Evolutionary conservation across 2,113 vertebrate species (phyloP).

Genomic region (Solea senegalensis): DNA sequence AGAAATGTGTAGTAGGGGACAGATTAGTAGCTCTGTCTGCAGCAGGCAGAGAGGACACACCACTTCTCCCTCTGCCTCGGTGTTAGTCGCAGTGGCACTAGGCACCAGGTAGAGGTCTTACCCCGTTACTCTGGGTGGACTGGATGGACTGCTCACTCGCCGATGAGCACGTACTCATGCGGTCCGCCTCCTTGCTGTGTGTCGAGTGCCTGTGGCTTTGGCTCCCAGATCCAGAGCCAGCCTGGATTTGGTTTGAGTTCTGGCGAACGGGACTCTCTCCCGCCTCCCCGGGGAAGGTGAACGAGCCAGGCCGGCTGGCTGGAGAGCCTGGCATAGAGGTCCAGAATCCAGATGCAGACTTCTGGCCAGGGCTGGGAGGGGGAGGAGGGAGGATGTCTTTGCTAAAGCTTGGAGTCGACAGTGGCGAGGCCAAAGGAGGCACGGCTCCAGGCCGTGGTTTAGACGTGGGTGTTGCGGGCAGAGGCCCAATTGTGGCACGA

Average conservation of each 20-base stretch:
- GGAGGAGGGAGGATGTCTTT: constrained; percentile 91
- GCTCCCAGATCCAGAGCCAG: constrained; percentile 61
- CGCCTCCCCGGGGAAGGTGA: constrained; percentile 94
- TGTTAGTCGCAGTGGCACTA: constrained; percentile 85
- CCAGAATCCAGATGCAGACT: constrained; percentile 88
- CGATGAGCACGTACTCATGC: constrained; percentile 98
- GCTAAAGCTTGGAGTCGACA: constrained; percentile 86
- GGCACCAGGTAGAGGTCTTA: constrained; percentile 93
- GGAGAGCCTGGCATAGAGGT: constrained; percentile 95
- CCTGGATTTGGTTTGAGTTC: constrained; percentile 69
- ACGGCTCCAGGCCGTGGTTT: constrained; percentile 88
- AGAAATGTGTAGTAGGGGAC: constrained; percentile 56
- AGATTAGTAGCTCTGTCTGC: constrained; percentile 75
- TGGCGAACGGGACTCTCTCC: constrained; percentile 87
- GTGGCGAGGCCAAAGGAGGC: constrained; percentile 88
- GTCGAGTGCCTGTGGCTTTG: constrained; percentile 91
- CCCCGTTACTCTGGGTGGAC: constrained; percentile 98
- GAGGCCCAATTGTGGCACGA: constrained; percentile 83
- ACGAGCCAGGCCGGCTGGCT: constrained; percentile 94
- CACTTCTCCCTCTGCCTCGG: constrained; percentile 50
- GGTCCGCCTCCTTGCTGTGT: constrained; percentile 98
- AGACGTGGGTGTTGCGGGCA: constrained; percentile 86
- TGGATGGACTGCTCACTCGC: constrained; percentile 98
- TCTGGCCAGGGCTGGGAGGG: constrained; percentile 95
- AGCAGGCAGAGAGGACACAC: constrained; percentile 59